Base-by-base conservation (phyloP, 2,888 invertebrate species). In the Leptopilina myrica region DNA sequence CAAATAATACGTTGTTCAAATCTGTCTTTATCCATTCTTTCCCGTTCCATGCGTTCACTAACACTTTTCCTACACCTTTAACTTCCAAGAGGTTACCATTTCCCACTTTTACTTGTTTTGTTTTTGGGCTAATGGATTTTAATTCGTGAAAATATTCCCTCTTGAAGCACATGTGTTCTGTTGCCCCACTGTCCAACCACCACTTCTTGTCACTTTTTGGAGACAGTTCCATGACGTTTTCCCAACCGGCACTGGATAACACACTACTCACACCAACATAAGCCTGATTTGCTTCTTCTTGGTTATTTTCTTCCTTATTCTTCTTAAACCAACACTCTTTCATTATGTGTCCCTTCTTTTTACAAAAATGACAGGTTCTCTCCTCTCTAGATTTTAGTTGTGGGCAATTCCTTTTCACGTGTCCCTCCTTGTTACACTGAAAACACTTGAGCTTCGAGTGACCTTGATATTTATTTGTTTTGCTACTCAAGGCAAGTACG, bases 301-400 rank as follows among this genome's bases (percentile, higher is more conserved):
- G 20, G 75, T 33, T 11, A 40, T n/a, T 76, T 20, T 14, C 59
- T 20, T 59, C 76, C 40, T 56, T 62, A 14, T 56, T 49, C 59
- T 76, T 59, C 49, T 59, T 76, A n/a, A 40, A 59, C 59, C 76
- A 15, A 9, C 76, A 76, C 7, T 76, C 76, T 33, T 26, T 43
- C 26, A 76, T 59, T 4, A 33, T 14, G 26, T 76, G 76, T 8
- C 76, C 59, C 33, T 33, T 56, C 33, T 76, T 76, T 33, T 59
- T 56, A 20, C 76, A 76, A n/a, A 40, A 76, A 20, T 76, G 56
- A 40, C 76, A 76, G n/a, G n/a, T 20, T 62, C 62, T 15, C 6
- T 62, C 62, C 20, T 62, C 62, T 15, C 20, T 62, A 7, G 7
- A 9, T 15, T 62, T 62, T 6, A n/a, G 5, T 62, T 15, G 15